phyloP scores from a whole-genome alignment of 2,113 vertebrate genomes.

The Ranitomeya variabilis region DNA sequence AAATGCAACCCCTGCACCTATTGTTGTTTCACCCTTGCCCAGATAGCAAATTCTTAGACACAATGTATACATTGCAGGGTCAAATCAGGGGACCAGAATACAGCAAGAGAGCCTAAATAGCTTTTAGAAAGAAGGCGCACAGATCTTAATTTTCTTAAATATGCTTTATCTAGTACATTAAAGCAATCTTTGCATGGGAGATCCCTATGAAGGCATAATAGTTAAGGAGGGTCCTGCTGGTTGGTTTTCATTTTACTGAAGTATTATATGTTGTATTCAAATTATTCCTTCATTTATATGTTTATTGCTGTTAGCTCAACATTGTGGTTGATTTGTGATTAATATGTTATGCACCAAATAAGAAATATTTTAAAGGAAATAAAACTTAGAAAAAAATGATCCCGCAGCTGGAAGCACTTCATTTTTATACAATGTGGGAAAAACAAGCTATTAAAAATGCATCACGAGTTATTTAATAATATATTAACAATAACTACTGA shows the following conservation, averaged over 20 bases:
- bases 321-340: not conserved
- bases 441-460: conserved; percentile 5
- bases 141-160: not conserved
- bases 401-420: not conserved
- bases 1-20: no score
- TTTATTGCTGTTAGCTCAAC: not conserved
- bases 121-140: not conserved
- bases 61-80: not conserved
- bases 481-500: conserved; percentile 14
- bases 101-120: not conserved
- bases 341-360: not conserved
- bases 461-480: conserved; percentile 11
- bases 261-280: not conserved
- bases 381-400: not conserved
- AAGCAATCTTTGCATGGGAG: not conserved
- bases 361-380: not conserved
- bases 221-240: not conserved
- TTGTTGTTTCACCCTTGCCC: not conserved
- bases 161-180: not conserved
- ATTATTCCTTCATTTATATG: not conserved
- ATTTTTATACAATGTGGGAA: not conserved
- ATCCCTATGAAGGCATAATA: not conserved
- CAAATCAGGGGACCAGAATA: not conserved
- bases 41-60: not conserved
- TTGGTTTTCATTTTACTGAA: not conserved